Conservation (phyloP, 2,797 vertebrate species). For the Melanotaenia nigrans region DNA sequence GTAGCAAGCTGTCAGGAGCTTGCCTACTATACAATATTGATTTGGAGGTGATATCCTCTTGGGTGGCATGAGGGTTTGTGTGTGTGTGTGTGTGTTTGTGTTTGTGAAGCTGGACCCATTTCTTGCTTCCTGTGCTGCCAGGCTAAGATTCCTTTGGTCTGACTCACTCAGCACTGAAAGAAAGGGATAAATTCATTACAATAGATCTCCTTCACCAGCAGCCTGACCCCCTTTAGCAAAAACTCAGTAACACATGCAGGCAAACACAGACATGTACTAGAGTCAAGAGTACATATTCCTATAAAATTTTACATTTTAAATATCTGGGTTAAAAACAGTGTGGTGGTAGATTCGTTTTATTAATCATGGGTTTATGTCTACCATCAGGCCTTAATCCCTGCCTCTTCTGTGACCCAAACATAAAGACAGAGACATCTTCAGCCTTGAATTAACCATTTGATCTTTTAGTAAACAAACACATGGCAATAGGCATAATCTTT, state of each 20-base stretch:
- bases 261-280: conserved; percentile 11
- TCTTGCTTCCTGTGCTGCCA: conserved; percentile 68
- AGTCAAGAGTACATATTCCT: conserved; percentile 1
- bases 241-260: neutral
- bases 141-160: conserved; percentile 74
- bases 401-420: conserved; percentile 39
- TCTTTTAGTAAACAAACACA: conserved; percentile 59
- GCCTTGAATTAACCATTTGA: conserved; percentile 28
- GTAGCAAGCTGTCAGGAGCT: neutral
- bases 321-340: conserved; percentile 38
- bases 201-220: conserved; percentile 53
- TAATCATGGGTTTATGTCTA: conserved; percentile 42
- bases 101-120: conserved; percentile 27
- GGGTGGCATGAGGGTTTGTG: neutral
- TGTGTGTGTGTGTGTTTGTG: neutral
- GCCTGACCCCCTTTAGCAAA: conserved; percentile 30
- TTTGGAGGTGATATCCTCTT: conserved; percentile 9
- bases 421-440: conserved; percentile 31
- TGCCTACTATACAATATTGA: conserved; percentile 45
- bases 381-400: conserved; percentile 48
- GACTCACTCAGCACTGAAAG: conserved; percentile 72
- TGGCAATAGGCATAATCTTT: conserved; percentile 51
- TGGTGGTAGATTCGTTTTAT: conserved; percentile 42
- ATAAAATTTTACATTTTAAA: conserved; percentile 12
- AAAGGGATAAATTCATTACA: conserved; percentile 62